Conservation (phyloP, 1,140 invertebrate species). For the Bemisia tabaci region DNA sequence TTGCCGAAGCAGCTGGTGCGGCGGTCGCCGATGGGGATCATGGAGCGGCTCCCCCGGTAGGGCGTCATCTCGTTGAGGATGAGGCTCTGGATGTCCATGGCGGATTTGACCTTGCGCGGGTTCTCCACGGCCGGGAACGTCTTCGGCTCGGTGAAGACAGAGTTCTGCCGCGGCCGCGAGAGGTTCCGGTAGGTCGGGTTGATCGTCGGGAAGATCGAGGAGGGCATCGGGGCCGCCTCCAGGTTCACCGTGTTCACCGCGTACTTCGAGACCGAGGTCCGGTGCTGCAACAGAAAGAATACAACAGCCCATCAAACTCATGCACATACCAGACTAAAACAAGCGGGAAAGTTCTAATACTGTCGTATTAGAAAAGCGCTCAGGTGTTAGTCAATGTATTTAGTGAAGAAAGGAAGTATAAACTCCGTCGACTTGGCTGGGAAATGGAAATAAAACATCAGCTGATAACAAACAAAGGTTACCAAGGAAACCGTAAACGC, state of each 20-base stretch:
- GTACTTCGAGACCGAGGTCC: slow-evolving; percentile 49
- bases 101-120: slow-evolving; percentile 60
- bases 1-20: slow-evolving; percentile 9
- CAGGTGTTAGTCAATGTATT: too few species aligned
- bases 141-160: slow-evolving; percentile 64
- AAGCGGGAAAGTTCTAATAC: too few species aligned
- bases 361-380: too few species aligned
- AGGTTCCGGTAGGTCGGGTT: slow-evolving; percentile 27
- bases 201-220: slow-evolving; percentile 29
- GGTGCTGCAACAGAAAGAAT: slow-evolving; percentile 37
- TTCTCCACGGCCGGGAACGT: slow-evolving; percentile 27
- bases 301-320: background rate
- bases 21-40: slow-evolving; percentile 14
- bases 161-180: slow-evolving; percentile 50
- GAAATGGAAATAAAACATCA: too few species aligned
- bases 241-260: slow-evolving; percentile 47
- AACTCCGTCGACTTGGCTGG: too few species aligned
- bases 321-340: too few species aligned
- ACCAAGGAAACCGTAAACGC: too few species aligned
- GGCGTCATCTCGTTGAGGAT: slow-evolving; percentile 38
- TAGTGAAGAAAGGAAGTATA: too few species aligned
- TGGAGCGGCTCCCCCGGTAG: slow-evolving; percentile 11
- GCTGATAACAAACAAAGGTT: too few species aligned
- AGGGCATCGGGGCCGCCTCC: slow-evolving; percentile 26
- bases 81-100: slow-evolving; percentile 63